Conservation (phyloP, 2,797 vertebrate species). For the Limosa lapponica region DNA sequence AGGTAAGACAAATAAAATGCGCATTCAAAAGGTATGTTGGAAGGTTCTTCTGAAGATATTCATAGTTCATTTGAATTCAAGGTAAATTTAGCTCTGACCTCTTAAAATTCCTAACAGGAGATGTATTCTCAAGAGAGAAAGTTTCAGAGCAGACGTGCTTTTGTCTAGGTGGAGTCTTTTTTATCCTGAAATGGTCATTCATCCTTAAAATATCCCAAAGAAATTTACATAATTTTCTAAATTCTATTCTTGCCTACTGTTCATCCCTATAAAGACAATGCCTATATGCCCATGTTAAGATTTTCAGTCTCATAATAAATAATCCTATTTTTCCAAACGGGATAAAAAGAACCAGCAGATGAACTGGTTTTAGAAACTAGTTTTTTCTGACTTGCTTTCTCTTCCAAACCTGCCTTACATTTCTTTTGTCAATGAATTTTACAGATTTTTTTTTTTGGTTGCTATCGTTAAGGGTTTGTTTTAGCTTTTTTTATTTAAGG, state of each 20-base stretch:
- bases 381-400: neutral
- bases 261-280: neutral
- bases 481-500: neutral
- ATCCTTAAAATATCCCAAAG: neutral
- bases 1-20: neutral
- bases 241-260: neutral
- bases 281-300: neutral
- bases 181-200: neutral
- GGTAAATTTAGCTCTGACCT: neutral
- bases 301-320: neutral
- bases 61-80: neutral
- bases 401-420: neutral
- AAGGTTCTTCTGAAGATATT: neutral
- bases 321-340: neutral
- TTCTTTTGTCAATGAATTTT: neutral
- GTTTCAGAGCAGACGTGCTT: neutral
- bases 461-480: neutral
- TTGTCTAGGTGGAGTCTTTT: neutral
- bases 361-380: neutral
- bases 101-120: neutral
- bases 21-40: neutral
- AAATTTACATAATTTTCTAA: neutral
- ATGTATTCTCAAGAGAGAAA: neutral
- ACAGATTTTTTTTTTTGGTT: neutral
- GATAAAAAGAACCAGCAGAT: neutral